Evolutionary conservation across 2,888 invertebrate species (phyloP), one percentile per base, ranked within the genome.

Genomic region (Agonopterix alstromeriana): DNA sequence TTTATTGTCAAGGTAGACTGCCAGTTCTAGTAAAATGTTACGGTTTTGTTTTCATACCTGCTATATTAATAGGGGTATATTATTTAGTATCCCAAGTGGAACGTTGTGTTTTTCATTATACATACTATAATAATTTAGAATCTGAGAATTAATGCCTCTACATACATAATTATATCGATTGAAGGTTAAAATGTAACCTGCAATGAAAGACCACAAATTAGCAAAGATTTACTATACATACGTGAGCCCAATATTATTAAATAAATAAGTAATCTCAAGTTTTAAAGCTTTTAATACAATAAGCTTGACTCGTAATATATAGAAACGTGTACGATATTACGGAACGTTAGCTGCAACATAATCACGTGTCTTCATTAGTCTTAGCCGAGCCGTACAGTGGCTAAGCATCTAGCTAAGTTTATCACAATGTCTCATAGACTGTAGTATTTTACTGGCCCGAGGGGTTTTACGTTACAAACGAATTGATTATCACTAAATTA

Each of bases 391-490:
- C 27, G 27, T 56, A 57, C 57, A 54, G 50, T 59, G 57, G 57
- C 55, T 51, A 62, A 61, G 60, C 54, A 60, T 70, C 72, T 78
- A 75, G 77, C 74, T 81, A 78, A 77, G 70, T 75, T 73, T 83
- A 88, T 87, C 87, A 88, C 87, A 87, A 82, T 80, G 85, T 87
- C 86, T 86, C 80, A 77, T 64, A 86, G 86, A 87, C 85, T 74
- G 76, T 63, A 77, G 77, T 70, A 73, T 70, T 65, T 74, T 85
- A 85, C 87, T 86, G 87, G 87, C 87, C 87, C 82, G 76, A 68
- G 74, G 82, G 80, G 77, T 27, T 72, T 72, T 73, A 65, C 67
- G 74, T 74, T 77, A 82, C 77, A 69, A 70, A 42, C 81, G 27
- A 27, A 3, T 27, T 27, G 27, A 82, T 80, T 82, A 81, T 73